Base-by-base conservation (phyloP, 2,797 vertebrate genomes). In the Rhinophrynus dorsalis region DNA sequence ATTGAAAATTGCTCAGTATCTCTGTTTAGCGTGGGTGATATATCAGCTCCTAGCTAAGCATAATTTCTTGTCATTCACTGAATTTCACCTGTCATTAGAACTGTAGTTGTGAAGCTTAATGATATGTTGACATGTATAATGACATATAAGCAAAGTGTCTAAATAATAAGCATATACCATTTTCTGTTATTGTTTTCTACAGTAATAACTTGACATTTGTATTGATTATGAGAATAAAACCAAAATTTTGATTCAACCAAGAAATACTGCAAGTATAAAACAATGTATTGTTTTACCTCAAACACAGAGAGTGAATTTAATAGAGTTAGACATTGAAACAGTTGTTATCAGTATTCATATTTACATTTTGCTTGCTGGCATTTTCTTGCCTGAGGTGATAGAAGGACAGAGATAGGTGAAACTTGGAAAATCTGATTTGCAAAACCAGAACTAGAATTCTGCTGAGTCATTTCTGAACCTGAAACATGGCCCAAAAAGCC, bases 61-160 rank as follows among this genome's bases (percentile, higher is more conserved):
- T 45, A 33, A 45, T 73, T 20, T n/a, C 62, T 52, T 73, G 62
- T 73, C 62, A 73, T 50, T 73, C 69, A 66, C 7, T 6, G 51
- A 24, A 47, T 48, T 37, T 24, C 13, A 57, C 26, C 55, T 73
- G 61, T 73, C 69, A 73, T 66, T 60, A 66, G 44, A 54, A 48
- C 54, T 58, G 48, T 59, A 73, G 35, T 73, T 29, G 24, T 60
- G 29, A 27, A 58, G 62, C 23, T 38, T 73, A 73, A 73, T 66
- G 35, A 73, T 60, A 73, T 66, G 62, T 73, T 73, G 55, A 73
- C 51, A 66, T 20, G 30, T 35, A 59, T 58, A 73, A 58, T 58
- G 63, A 18, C 37, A 65, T n/a, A 54, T 51, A 51, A 58, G 54
- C 51, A 65, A 38, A 40, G 66, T 51, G 37, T 9, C 69, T 60